Conservation (phyloP, 2,113 vertebrate species). For the Marmota monax region DNA sequence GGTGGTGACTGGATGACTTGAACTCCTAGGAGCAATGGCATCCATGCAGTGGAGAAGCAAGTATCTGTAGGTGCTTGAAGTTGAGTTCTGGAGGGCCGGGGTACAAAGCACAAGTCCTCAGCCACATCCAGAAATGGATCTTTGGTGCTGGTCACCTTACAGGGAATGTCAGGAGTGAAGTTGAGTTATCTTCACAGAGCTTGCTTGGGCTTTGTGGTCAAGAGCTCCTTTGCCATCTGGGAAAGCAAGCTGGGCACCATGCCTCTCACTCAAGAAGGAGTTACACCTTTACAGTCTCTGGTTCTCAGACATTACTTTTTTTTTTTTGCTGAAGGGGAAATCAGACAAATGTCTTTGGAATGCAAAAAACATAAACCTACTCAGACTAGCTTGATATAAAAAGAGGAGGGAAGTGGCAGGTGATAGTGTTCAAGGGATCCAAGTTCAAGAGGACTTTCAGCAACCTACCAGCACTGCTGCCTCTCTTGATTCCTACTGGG, state of each 20-base stretch:
- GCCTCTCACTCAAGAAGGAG: background rate
- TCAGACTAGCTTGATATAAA: background rate
- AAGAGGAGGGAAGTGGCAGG: fast-evolving
- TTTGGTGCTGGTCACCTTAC: fast-evolving
- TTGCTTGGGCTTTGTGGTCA: background rate
- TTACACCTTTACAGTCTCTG: background rate
- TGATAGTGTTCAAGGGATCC: background rate
- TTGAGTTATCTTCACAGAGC: background rate
- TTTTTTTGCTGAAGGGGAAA: background rate
- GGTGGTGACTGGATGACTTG: background rate
- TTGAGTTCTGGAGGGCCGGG: background rate
- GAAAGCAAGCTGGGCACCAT: background rate
- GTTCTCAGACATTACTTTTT: background rate
- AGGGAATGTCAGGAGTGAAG: background rate
- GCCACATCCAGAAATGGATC: background rate
- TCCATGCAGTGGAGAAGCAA: background rate
- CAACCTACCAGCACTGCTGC: fast-evolving
- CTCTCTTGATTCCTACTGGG: fast-evolving
- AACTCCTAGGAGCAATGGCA: background rate
- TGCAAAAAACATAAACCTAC: background rate
- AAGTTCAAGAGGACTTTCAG: background rate
- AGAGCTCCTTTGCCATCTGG: background rate
- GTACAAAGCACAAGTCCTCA: background rate
- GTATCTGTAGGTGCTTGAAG: background rate
- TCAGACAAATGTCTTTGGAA: background rate